Evolutionary conservation across 2,113 vertebrate genomes (phyloP), one percentile per base, ranked within the genome.

Genomic region (Leucopsar rothschildi): DNA sequence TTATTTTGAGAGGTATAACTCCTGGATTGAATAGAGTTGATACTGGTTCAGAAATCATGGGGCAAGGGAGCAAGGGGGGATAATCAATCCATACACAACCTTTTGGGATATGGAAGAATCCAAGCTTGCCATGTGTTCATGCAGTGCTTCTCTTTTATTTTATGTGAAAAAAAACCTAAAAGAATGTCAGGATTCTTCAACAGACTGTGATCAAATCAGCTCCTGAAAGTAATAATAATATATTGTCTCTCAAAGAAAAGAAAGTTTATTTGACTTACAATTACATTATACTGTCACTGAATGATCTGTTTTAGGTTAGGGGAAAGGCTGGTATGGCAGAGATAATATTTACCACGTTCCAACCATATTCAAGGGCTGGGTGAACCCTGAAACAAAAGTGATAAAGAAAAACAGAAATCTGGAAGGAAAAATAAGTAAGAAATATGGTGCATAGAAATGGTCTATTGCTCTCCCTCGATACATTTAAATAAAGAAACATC

Each of bases 381-480:
- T 44, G 65, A 92, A 68, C 11, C 39, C 53, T 56, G 61, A 89
- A 89, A 86, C 31, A 44, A 45, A 68, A 76, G 9, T 16, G 9
- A 77, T 20, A n/a, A 15, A 15, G 3, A 57, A 40, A 59, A 68
- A 6, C 39, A 44, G 39, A 69, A 86, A 60, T 17, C 25, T 66
- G 27, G 6, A 52, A 65, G 16, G 23, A 61, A 86, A 56, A 86
- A 5, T 10, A 75, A 61, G 23, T 11, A 85, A 82, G 45, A 75
- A 85, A 76, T 29, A 80, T 0, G 0, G 19, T 29, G 3, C 6
- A 72, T 2, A 66, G 12, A 81, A 89, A 63, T 4, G 8, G 40
- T 50, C 19, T 79, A 20, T 75, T 77, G 35, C 29, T 60, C n/a
- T 93, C 29, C 25, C 16, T 68, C 25, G 25, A 71, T 31, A 78